Conservation (phyloP, 2,113 vertebrate species). For the Candoia aspera region DNA sequence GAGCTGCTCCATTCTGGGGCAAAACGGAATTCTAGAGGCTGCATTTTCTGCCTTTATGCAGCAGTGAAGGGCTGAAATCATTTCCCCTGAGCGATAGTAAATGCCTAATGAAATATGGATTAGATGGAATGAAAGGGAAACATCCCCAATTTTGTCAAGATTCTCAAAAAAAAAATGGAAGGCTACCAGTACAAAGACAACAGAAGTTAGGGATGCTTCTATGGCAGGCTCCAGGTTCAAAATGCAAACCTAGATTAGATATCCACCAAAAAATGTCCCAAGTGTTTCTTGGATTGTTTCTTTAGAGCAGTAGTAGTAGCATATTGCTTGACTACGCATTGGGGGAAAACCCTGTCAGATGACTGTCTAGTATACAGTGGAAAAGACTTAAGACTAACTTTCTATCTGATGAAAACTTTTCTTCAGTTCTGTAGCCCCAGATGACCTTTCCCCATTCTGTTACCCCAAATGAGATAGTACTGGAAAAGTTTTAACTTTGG, state of each 20-base stretch:
- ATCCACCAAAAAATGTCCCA: neutral
- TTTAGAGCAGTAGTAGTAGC: neutral
- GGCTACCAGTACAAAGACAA: neutral
- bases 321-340: neutral
- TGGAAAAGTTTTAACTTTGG: neutral
- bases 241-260: neutral
- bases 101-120: neutral
- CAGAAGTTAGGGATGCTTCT: neutral
- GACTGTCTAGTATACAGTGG: neutral
- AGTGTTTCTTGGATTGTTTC: constrained; percentile 1
- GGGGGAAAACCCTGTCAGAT: neutral
- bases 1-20: neutral
- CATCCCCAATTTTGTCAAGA: neutral
- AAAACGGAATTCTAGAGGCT: neutral
- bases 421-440: neutral
- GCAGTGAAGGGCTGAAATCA: neutral
- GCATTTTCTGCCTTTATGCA: neutral
- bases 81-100: neutral
- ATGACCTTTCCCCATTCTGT: neutral
- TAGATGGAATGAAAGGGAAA: neutral
- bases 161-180: neutral
- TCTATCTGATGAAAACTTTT: neutral
- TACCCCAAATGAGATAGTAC: neutral
- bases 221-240: neutral
- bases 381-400: neutral